Evolutionary conservation across 35 echinoderm and acorn worm species (phyloP), one percentile per base, ranked within the genome.

Genomic region (Anneissia japonica): DNA sequence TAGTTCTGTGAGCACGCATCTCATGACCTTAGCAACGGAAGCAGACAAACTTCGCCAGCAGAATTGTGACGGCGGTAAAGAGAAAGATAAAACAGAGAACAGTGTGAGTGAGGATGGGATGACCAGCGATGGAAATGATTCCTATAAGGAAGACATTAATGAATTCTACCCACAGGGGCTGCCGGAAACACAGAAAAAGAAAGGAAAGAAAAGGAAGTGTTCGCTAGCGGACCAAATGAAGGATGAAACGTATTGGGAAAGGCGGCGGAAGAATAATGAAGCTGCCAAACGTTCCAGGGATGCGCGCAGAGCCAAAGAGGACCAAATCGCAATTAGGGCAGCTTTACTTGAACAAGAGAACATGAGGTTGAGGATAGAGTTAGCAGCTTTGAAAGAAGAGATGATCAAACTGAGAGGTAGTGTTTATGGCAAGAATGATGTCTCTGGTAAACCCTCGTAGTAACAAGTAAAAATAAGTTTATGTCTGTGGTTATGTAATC

Each of bases 261-360:
- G 95, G 35, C 79, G 95, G 82, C 80, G 95, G 74, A 97, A 97
- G 79, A 97, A 97, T 37, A 97, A 97, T 75, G 95, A 97, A 46
- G 95, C 95, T 34, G 95, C 95, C 0, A 97, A 97, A 38, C 41
- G 95, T 46, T 93, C 91, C 13, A 80, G 95, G 12, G 95, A 97
- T 84, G 89, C 95, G 6, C 77, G 95, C 10, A 81, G 91, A 21
- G 91, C 95, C 16, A 97, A 97, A 83, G 95, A 97, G 73, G 95
- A 97, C 73, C 91, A 97, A 86, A 91, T 97, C 37, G 95, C 95
- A 28, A 97, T 97, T 51, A 84, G 95, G 16, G 95, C 95, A 10
- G 95, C 95, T 36, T 75, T 97, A 72, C 89, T 97, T 0, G 95
- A 97, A 80, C 95, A 97, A 64, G 95, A 97, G 37, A 97, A 97